Conservation (phyloP, 2,113 vertebrate species). For the Physeter macrocephalus region DNA sequence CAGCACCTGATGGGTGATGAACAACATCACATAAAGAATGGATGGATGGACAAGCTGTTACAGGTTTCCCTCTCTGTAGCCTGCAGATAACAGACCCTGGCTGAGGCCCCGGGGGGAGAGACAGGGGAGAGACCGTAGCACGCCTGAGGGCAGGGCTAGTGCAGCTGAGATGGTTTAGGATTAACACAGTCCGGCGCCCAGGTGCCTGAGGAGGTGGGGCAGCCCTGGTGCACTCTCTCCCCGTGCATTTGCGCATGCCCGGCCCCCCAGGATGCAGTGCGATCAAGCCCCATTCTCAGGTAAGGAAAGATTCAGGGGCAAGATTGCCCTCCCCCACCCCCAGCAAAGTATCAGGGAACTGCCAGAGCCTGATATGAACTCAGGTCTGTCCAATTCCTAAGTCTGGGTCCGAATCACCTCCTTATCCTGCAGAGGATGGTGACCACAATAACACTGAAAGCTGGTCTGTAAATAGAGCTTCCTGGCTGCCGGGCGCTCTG, state of each 20-base stretch:
- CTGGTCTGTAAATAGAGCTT: accelerated
- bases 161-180: neutral
- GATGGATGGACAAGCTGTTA: neutral
- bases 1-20: neutral
- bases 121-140: neutral
- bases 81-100: neutral
- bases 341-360: neutral
- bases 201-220: neutral
- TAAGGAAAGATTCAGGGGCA: neutral
- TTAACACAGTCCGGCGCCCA: neutral
- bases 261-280: neutral
- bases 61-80: neutral
- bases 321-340: neutral
- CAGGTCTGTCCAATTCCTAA: neutral
- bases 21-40: neutral
- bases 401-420: too few relatives aligned
- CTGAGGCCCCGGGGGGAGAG: neutral
- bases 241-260: neutral
- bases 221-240: neutral
- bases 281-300: too few relatives aligned
- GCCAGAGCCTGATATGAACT: neutral
- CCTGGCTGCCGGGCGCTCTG: too few relatives aligned
- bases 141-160: accelerated
- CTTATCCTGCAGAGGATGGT: too few relatives aligned
- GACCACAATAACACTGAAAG: neutral